Conservation (phyloP, 2,113 vertebrate genomes). For the Emydocephalus ijimae region DNA sequence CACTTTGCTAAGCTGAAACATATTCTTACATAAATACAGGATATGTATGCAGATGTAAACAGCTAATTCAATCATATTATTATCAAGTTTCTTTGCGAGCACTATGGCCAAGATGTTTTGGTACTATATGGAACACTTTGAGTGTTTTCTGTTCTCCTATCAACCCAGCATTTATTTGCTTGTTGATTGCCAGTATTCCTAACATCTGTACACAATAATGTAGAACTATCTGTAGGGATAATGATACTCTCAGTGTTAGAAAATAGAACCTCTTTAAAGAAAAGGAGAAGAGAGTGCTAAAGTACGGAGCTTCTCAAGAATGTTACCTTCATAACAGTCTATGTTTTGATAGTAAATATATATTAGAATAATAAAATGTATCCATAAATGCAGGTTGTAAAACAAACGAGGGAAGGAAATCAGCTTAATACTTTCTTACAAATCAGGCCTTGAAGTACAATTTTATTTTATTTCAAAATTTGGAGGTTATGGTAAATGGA, state of each 20-base stretch:
- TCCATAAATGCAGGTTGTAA: slow-evolving; percentile 5
- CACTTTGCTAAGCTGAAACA: background rate
- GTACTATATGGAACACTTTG: background rate
- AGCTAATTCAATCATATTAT: background rate
- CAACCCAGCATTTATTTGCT: background rate
- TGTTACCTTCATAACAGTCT: slow-evolving; percentile 1
- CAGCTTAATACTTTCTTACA: slow-evolving; percentile 37
- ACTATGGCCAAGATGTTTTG: background rate
- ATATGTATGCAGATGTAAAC: background rate
- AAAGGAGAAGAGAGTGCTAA: background rate
- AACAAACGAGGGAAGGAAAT: background rate
- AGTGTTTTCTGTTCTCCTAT: background rate
- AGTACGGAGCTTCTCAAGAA: background rate
- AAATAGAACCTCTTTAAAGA: background rate
- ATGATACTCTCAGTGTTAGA: background rate
- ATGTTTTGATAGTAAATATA: background rate
- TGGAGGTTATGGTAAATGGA: slow-evolving; percentile 28
- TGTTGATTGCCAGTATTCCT: background rate
- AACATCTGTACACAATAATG: background rate
- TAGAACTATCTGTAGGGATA: background rate
- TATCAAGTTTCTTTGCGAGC: background rate
- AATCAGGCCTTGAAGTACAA: slow-evolving; percentile 9
- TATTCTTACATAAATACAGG: background rate
- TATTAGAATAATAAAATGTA: background rate
- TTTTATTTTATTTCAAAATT: slow-evolving; percentile 10